phyloP scores from a whole-genome alignment of 2,113 vertebrate genomes.

The Mastomys natalensis region DNA sequence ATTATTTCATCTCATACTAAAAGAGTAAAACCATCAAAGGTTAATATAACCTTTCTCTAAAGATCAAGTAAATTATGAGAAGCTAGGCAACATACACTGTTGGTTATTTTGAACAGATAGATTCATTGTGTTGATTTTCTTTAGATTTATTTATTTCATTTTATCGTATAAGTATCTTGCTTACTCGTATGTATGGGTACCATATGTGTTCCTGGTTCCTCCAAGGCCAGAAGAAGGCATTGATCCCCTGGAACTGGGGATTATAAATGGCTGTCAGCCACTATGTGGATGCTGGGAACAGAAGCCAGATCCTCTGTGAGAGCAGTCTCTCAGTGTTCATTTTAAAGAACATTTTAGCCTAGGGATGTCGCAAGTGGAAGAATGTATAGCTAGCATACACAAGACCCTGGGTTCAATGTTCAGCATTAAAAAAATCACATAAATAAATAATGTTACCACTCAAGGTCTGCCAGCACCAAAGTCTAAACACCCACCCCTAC shows the following conservation, averaged over 20 bases:
- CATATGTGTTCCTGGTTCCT: background rate
- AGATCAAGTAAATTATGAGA: background rate
- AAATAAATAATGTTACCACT: background rate
- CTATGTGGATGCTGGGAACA: background rate
- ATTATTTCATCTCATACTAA: background rate
- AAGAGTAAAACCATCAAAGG: background rate
- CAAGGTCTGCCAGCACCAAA: background rate
- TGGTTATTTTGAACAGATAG: background rate
- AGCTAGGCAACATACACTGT: background rate
- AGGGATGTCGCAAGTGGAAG: background rate
- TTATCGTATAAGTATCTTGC: background rate
- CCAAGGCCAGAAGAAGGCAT: background rate
- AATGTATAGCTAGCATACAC: background rate
- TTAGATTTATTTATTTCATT: background rate
- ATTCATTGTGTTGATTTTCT: background rate
- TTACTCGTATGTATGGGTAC: background rate
- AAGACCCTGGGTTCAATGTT: background rate
- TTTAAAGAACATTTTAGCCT: background rate
- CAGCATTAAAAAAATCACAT: background rate
- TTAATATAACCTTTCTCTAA: background rate
- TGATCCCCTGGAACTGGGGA: background rate
- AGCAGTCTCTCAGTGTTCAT: background rate
- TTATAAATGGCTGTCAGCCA: background rate
- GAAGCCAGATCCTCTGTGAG: background rate
- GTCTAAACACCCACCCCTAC: background rate